A percentile compares a stretch with the other conserved stretches of the same genome.
Evolutionary conservation across 2,888 invertebrate species (phyloP).

Genomic region (Mesoligia furuncula): DNA sequence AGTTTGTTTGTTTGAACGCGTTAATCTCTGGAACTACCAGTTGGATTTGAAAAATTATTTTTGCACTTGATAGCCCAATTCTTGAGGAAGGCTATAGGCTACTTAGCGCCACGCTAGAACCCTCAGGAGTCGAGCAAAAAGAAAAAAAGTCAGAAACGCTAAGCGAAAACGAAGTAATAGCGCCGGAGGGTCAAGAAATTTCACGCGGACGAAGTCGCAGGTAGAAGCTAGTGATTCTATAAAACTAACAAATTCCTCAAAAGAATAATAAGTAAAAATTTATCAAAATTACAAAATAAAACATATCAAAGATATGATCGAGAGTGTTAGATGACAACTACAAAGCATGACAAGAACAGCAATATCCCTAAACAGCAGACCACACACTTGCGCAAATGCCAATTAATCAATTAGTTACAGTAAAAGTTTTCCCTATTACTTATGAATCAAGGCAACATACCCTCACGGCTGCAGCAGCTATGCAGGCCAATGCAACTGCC

Average conservation of each 20-base stretch:
- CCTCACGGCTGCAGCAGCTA: constrained; percentile 64
- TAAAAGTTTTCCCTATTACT: constrained; percentile 54
- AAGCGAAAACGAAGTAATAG: too few species aligned
- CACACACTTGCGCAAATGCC: constrained; percentile 37
- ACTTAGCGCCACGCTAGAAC: too few species aligned
- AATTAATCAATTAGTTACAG: constrained; percentile 39
- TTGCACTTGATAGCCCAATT: too few species aligned
- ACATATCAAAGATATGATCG: not conserved
- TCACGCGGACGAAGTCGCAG: too few species aligned
- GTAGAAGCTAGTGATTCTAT: not conserved
- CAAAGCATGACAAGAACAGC: not conserved
- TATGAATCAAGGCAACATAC: constrained; percentile 64
- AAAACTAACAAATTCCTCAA: not conserved
- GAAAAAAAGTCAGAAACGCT: not conserved
- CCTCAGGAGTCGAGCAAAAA: not conserved
- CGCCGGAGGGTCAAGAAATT: too few species aligned
- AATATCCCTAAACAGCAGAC: not conserved
- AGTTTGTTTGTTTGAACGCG: not conserved
- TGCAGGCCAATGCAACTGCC: constrained; percentile 85
- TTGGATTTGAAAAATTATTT: not conserved
- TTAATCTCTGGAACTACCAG: not conserved
- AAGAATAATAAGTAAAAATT: not conserved
- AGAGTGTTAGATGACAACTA: not conserved
- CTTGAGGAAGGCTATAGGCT: too few species aligned
- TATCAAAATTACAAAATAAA: not conserved